These are phyloP conservation scores for Peribatodes rhomboidaria DNA, from an alignment of 2,888 invertebrate genomes.

Conservation along the genomic window DNA sequence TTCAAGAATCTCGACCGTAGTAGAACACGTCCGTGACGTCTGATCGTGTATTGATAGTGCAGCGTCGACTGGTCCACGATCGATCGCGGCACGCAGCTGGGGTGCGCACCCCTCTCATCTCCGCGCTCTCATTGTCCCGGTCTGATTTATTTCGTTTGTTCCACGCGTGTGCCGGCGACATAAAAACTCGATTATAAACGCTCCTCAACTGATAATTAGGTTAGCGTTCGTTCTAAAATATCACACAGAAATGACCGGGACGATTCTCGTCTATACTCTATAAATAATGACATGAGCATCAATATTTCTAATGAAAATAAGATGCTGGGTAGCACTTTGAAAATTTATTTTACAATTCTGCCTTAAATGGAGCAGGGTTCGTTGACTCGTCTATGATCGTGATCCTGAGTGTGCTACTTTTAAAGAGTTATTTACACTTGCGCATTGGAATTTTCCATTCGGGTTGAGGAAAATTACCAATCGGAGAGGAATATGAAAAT, in stretches of 20 bases:
- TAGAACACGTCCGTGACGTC: constrained; percentile 57
- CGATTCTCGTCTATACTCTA: constrained; percentile 21
- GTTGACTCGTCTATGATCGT: constrained; percentile 52
- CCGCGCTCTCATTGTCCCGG: constrained; percentile 75
- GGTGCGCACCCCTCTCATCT: constrained; percentile 85
- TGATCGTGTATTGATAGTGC: constrained; percentile 71
- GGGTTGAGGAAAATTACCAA: neutral
- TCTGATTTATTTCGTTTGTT: constrained; percentile 69
- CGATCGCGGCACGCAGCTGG: constrained; percentile 84
- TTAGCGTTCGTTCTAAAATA: constrained; percentile 37
- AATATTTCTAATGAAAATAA: constrained; percentile 36
- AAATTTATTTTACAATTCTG: constrained; percentile 40
- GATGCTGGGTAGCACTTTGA: constrained; percentile 28
- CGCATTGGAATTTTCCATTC: constrained; percentile 5
- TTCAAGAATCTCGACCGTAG: constrained; percentile 58
- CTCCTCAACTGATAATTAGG: constrained; percentile 57
- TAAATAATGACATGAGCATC: constrained; percentile 26
- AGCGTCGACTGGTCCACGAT: constrained; percentile 77
- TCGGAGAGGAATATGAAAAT: neutral
- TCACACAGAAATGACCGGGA: constrained; percentile 22
- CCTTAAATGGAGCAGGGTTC: constrained; percentile 57
- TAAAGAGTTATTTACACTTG: constrained; percentile 44
- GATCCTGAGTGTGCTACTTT: constrained; percentile 44
- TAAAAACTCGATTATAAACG: constrained; percentile 54
- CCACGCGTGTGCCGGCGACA: constrained; percentile 64